Conservation (phyloP, 2,888 invertebrate species). For the Tenodera sinensis region DNA sequence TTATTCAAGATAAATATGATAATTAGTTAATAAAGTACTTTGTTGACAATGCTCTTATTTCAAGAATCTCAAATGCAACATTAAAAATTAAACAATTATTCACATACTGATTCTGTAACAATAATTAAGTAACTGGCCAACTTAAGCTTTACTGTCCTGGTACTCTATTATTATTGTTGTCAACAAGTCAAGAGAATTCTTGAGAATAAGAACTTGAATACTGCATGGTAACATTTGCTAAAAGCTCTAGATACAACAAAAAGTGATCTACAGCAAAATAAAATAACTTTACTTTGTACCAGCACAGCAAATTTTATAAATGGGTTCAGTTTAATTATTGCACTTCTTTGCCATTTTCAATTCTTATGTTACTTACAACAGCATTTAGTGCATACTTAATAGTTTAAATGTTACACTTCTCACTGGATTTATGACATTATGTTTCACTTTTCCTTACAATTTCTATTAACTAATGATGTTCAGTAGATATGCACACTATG, state of each 20-base stretch:
- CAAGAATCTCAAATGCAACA: neutral
- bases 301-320: neutral
- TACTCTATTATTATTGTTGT: neutral
- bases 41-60: neutral
- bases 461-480: neutral
- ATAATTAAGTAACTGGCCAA: neutral
- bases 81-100: neutral
- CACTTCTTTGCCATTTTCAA: neutral
- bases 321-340: neutral
- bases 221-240: neutral
- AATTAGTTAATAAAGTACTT: too few species aligned
- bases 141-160: neutral
- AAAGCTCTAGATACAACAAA: neutral
- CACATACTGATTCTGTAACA: neutral
- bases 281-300: neutral
- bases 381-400: neutral
- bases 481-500: neutral
- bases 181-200: neutral
- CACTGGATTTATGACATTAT: neutral
- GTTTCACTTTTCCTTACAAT: neutral
- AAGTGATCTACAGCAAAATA: neutral
- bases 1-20: too few species aligned
- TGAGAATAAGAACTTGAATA: neutral
- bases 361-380: neutral
- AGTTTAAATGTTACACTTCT: neutral